Evolutionary conservation across 2,113 vertebrate genomes (phyloP).

Genomic region (Octodon degus): DNA sequence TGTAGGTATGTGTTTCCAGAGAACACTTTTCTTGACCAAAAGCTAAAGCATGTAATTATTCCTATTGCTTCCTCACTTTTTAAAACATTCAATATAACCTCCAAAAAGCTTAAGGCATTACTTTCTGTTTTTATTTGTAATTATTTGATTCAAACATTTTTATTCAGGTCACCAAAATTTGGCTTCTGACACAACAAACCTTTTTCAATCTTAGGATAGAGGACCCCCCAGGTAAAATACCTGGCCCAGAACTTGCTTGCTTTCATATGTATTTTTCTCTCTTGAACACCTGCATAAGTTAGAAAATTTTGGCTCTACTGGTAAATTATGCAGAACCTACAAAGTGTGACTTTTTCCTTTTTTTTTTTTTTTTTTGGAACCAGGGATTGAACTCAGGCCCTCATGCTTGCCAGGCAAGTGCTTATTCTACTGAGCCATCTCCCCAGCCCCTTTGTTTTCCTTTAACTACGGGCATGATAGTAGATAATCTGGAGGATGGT

Average conservation of each 20-base stretch:
- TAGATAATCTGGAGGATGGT: background rate
- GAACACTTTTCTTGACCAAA: background rate
- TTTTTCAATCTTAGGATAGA: background rate
- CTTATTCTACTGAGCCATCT: too few species aligned
- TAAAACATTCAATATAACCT: background rate
- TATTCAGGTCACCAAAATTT: background rate
- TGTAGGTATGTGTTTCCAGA: constrained; percentile 3
- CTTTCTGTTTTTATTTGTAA: background rate
- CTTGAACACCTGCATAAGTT: background rate
- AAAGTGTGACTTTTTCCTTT: background rate
- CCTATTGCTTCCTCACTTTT: background rate
- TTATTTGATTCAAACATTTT: constrained; percentile 13
- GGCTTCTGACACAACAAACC: background rate
- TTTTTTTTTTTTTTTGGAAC: too few species aligned
- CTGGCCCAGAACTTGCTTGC: background rate
- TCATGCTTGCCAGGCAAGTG: too few species aligned
- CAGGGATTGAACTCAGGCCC: too few species aligned
- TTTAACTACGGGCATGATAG: background rate
- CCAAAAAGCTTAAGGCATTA: background rate
- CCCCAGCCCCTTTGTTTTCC: background rate
- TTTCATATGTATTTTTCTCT: background rate
- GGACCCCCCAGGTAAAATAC: background rate
- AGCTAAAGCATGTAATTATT: background rate
- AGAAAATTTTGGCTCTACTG: background rate
- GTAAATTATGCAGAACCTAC: background rate